phyloP scores from a whole-genome alignment of 2,113 vertebrate species.

The Coptodon rendalli region DNA sequence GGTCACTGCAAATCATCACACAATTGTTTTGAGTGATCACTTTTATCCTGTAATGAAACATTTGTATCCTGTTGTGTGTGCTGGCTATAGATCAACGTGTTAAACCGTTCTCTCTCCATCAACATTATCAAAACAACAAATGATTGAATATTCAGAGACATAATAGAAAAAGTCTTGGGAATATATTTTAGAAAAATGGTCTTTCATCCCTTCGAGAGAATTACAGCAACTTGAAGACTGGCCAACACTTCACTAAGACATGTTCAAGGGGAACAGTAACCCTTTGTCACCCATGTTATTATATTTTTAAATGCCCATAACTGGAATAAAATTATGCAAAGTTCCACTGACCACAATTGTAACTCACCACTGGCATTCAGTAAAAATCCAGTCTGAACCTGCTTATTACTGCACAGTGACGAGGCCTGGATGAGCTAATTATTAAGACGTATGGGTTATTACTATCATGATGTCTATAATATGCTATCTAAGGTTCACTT shows the following conservation, averaged over 20 bases:
- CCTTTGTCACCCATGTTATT: background rate
- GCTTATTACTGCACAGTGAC: background rate
- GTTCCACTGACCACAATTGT: background rate
- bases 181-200: background rate
- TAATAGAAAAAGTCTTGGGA: background rate
- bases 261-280: background rate
- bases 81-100: background rate
- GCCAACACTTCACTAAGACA: background rate
- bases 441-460: background rate
- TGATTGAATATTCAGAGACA: background rate
- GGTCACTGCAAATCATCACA: background rate
- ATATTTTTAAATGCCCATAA: background rate
- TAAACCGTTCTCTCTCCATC: background rate
- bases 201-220: background rate
- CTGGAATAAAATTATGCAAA: background rate
- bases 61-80: background rate
- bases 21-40: background rate
- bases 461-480: background rate
- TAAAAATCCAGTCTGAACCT: background rate
- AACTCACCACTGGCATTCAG: background rate
- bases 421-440: background rate
- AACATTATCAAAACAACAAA: background rate
- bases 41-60: background rate
- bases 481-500: background rate
- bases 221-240: background rate